These are phyloP conservation scores for Crocodylus rhombifer DNA, from an alignment of 2,797 vertebrate species.

Conservation along the genomic window DNA sequence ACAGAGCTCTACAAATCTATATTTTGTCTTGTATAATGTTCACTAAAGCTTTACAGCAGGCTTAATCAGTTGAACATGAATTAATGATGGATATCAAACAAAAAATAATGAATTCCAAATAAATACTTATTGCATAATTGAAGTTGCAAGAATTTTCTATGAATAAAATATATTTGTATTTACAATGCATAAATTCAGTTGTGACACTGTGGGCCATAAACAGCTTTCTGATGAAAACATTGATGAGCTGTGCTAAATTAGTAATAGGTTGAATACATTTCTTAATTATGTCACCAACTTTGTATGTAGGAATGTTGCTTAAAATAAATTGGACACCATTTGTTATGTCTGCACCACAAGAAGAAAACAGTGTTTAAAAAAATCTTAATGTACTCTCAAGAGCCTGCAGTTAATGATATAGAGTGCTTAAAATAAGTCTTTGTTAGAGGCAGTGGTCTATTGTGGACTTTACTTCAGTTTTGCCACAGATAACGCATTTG, in stretches of 20 bases:
- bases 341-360: conserved; percentile 43
- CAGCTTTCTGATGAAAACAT: conserved; percentile 75
- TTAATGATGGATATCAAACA: conserved; percentile 85
- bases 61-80: conserved; percentile 84
- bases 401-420: conserved; percentile 41
- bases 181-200: conserved; percentile 78
- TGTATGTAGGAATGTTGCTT: conserved; percentile 54
- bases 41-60: conserved; percentile 75
- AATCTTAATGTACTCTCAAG: conserved; percentile 16
- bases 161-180: conserved; percentile 87
- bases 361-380: conserved; percentile 44
- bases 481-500: conserved; percentile 49
- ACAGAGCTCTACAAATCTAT: conserved; percentile 65
- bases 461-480: conserved; percentile 51
- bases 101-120: conserved; percentile 81
- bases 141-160: conserved; percentile 81
- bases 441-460: not conserved
- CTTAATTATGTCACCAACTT: conserved; percentile 77
- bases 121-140: conserved; percentile 85
- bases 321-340: conserved; percentile 69
- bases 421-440: conserved; percentile 42
- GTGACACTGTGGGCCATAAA: conserved; percentile 69
- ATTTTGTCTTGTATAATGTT: conserved; percentile 78
- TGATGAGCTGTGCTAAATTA: conserved; percentile 82
- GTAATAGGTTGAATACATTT: conserved; percentile 82